Evolutionary conservation across 53 echinoderm and acorn worm genomes (phyloP).

Genomic region (Patiria pectinifera): DNA sequence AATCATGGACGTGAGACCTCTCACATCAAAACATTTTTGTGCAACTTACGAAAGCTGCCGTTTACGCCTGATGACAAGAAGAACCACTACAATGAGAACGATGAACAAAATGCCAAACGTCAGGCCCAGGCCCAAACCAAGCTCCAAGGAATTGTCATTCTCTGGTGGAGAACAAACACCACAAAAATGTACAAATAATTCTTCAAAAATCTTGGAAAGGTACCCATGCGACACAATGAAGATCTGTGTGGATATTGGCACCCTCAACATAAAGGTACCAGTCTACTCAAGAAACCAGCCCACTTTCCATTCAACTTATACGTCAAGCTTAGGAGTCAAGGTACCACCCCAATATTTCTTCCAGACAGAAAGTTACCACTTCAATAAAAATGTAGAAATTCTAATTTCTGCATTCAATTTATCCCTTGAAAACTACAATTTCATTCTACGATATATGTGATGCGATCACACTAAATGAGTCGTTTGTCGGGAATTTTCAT

Average conservation of each 20-base stretch:
- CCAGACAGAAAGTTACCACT: too few species aligned
- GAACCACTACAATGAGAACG: conserved; percentile 44
- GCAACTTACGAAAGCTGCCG: conserved; percentile 40
- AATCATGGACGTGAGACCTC: neutral
- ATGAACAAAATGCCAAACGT: conserved; percentile 47
- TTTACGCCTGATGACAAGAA: conserved; percentile 52
- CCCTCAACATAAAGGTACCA: neutral
- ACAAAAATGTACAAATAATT: neutral
- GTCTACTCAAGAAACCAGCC: neutral
- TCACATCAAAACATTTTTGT: neutral
- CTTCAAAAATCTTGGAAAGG: neutral
- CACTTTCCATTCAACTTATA: neutral
- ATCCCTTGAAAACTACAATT: too few species aligned
- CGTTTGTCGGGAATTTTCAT: too few species aligned
- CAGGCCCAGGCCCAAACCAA: conserved; percentile 39
- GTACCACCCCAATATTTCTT: too few species aligned
- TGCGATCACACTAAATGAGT: too few species aligned
- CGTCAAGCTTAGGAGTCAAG: neutral
- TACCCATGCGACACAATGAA: neutral
- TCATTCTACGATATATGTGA: too few species aligned
- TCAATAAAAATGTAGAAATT: too few species aligned
- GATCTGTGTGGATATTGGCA: neutral
- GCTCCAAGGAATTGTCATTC: conserved; percentile 39
- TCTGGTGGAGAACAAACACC: neutral
- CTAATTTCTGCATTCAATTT: too few species aligned